A percentile compares a stretch with the other conserved stretches of the same genome.
Evolutionary conservation across 1,140 invertebrate genomes (phyloP).

Genomic region (Rhopalosiphum padi): DNA sequence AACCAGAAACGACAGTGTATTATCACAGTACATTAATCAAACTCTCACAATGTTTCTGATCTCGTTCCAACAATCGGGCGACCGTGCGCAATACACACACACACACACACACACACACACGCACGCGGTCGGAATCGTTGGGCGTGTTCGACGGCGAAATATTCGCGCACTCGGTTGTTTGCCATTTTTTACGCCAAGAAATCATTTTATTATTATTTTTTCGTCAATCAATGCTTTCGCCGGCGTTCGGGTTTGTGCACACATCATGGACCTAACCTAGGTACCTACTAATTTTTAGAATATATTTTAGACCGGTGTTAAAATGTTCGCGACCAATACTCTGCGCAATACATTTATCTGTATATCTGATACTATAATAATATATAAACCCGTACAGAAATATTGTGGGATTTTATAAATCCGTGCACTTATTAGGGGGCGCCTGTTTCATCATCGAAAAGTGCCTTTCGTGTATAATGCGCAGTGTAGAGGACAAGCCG

Average conservation of each 20-base stretch:
- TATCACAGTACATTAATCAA: slow-evolving; percentile 56
- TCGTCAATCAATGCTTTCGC: not conserved
- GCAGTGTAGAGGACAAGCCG: no score
- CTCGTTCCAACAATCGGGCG: slow-evolving; percentile 39
- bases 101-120: not conserved
- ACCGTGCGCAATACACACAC: no score
- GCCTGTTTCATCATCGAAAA: not conserved
- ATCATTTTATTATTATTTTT: slow-evolving; percentile 16
- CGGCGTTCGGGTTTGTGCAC: not conserved
- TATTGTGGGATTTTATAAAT: not conserved
- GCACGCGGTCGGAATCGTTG: not conserved
- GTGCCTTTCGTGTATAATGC: not conserved
- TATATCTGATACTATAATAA: not conserved
- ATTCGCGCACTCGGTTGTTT: not conserved
- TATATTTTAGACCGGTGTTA: not conserved
- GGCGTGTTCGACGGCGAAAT: not conserved
- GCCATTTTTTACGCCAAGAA: not conserved
- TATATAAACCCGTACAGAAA: not conserved
- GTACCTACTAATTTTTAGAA: no score
- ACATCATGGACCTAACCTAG: no score
- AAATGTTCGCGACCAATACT: not conserved
- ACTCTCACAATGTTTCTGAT: slow-evolving; percentile 51
- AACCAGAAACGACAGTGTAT: slow-evolving; percentile 52
- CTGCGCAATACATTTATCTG: not conserved
- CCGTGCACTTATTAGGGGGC: not conserved